Base-by-base conservation (phyloP, 2,113 vertebrate species). In the Mirounga angustirostris region DNA sequence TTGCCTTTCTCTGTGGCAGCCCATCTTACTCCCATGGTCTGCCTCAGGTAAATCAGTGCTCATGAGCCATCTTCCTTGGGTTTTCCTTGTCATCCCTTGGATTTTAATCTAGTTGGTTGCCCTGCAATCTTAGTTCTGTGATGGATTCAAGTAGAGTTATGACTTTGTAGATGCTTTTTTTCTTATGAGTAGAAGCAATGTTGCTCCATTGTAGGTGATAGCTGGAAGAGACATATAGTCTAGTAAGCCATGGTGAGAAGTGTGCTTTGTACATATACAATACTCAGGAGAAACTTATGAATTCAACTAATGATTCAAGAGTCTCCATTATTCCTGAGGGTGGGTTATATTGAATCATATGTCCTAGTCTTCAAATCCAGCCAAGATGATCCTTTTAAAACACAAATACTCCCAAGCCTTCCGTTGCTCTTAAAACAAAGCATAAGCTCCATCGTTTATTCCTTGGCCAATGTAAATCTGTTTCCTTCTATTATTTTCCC, bases 61-160 rank as follows among this genome's bases (percentile, higher is more conserved):
- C 18, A 0, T 0, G 1, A 18, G 0, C 8, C 40, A 8, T 14
- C n/a, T 82, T 40, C 21, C 36, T 18, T 15, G 8, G 65, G 7
- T 30, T 52, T 78, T 24, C 11, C 18, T 40, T 81, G 65, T 7
- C 65, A 4, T 58, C 7, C 18, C 14, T 40, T 26, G 40, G 15
- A 36, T 54, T 76, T 87, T 26, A 54, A 16, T 8, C 28, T 36
- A 40, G 1, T 9, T 58, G 36, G 22, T 52, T 8, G 22, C 28
- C 67, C 30, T 59, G 36, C 30, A 67, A 22, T 7, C 56, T 63
- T 36, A n/a, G 54, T 46, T 63, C 43, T 43, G 2, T 16, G 46
- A n/a, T 36, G 50, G 58, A 11, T 5, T 74, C 10, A 81, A 58
- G 22, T 26, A 43, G 73, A 21, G 15, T 15, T 15, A 78, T 36